Evolutionary conservation across 37 sponge, comb jelly and placozoan species (phyloP).

Genomic region (Axinella damicornis): DNA sequence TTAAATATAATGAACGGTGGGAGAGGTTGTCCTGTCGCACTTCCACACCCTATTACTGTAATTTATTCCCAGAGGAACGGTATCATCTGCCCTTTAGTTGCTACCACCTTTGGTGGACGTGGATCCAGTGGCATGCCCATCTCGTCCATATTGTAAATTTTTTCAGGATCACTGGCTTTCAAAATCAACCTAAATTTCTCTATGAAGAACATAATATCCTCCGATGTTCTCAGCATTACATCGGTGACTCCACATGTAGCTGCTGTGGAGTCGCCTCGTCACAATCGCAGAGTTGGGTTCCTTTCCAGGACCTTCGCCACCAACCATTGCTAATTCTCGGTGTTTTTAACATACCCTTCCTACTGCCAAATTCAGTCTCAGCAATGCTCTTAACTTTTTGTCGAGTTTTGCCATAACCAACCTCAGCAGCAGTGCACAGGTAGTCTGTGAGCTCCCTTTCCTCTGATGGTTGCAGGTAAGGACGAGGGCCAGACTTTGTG

Average conservation of each 20-base stretch:
- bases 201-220: constrained; percentile 3
- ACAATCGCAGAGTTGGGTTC: too few species aligned
- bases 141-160: constrained; percentile 24
- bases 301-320: not conserved
- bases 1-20: constrained; percentile 32
- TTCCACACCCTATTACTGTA: constrained; percentile 26
- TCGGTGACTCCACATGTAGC: not conserved
- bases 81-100: constrained; percentile 4
- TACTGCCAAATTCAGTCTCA: too few species aligned
- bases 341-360: too few species aligned
- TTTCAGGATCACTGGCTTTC: not conserved
- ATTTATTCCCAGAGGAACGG: constrained; percentile 13
- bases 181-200: constrained; percentile 23
- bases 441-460: constrained; percentile 25
- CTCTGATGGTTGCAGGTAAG: constrained; percentile 5
- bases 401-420: constrained; percentile 41
- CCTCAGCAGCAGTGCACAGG: not conserved
- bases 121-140: constrained; percentile 24
- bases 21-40: constrained; percentile 13
- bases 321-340: not conserved
- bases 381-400: constrained; percentile 6
- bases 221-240: constrained; percentile 16
- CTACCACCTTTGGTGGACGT: constrained; percentile 18
- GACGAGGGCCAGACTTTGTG: constrained; percentile 20
- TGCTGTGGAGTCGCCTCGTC: too few species aligned